Base-by-base conservation (phyloP, 1,140 invertebrate genomes). In the Hypsibius dujardini region DNA sequence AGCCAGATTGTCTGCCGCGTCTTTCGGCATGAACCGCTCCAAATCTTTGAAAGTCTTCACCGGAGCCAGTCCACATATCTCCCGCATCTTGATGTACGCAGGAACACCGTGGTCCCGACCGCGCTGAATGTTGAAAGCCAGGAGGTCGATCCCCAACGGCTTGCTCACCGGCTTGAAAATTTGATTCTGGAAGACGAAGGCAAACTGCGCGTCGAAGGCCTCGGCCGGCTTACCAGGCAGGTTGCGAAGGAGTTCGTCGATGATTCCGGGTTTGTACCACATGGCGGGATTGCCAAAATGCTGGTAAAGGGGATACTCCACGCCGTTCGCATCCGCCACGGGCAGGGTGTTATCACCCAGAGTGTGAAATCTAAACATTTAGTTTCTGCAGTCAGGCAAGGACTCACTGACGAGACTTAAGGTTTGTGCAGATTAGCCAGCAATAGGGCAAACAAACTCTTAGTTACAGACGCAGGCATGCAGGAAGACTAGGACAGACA, bases 161-260 rank as follows among this genome's bases (percentile, higher is more conserved):
- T 56, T 56, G 50, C n/a, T 56, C 50, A 56, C 50, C n/a, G 50
- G 50, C 50, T 56, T 56, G 50, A 56, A 56, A n/a, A 56, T n/a
- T n/a, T 56, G 50, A n/a, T 56, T 56, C 50, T 56, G 50, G 7
- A 7, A 7, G 50, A 56, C n/a, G 50, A 56, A 56, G 50, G 50
- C 50, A n/a, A 56, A 56, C 7, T 56, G 7, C 7, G 7, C n/a
- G 50, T 56, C 50, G 50, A 7, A 56, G 50, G 7, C 50, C n/a
- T 56, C 50, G 50, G 50, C 50, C 50, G 7, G 7, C 50, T 56
- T 56, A n/a, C 50, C 50, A 56, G 50, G 7, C 50, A 56, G 50
- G 7, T n/a, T 56, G 50, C 50, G 50, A n/a, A 56, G 50, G 50
- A 56, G 50, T 7, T 7, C n/a, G 50, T 56, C 50, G 50, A 56